phyloP scores from a whole-genome alignment of 2,113 vertebrate species.

The Scartelaos histophorus region DNA sequence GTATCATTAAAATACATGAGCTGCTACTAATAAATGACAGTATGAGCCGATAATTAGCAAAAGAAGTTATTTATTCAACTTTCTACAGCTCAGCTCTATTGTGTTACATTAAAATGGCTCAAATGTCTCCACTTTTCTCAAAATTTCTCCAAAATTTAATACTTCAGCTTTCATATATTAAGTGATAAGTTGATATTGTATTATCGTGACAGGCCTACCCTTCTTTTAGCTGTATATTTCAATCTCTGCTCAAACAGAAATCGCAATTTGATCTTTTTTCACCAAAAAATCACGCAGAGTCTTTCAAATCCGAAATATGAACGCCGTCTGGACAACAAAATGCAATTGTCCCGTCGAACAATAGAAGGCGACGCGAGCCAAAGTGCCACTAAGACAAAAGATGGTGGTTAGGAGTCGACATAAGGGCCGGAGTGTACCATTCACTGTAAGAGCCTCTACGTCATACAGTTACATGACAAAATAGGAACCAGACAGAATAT shows the following conservation, averaged over 20 bases:
- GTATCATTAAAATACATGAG: too few relatives aligned
- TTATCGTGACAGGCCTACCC: too few relatives aligned
- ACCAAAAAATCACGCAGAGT: background rate
- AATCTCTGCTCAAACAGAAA: background rate
- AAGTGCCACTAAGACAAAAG: constrained; percentile 33
- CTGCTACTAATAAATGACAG: too few relatives aligned
- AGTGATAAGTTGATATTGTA: too few relatives aligned
- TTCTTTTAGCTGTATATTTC: background rate
- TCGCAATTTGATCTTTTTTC: background rate
- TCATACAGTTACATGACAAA: constrained; percentile 48
- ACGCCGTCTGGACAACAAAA: constrained; percentile 43
- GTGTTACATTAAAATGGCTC: too few relatives aligned
- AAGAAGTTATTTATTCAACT: too few relatives aligned
- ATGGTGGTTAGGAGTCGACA: constrained; percentile 42
- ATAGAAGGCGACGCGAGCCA: constrained; percentile 18
- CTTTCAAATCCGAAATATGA: constrained; percentile 14
- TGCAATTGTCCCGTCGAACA: constrained; percentile 47
- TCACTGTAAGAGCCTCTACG: constrained; percentile 72
- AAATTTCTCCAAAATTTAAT: too few relatives aligned
- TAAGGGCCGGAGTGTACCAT: constrained; percentile 35
- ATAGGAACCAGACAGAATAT: constrained; percentile 10
- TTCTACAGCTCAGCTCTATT: too few relatives aligned
- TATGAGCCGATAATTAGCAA: too few relatives aligned
- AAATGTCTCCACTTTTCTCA: too few relatives aligned
- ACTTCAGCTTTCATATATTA: too few relatives aligned